These are phyloP conservation scores for Galago senegalensis DNA, from an alignment of 2,797 vertebrate genomes.

Conservation along the genomic window DNA sequence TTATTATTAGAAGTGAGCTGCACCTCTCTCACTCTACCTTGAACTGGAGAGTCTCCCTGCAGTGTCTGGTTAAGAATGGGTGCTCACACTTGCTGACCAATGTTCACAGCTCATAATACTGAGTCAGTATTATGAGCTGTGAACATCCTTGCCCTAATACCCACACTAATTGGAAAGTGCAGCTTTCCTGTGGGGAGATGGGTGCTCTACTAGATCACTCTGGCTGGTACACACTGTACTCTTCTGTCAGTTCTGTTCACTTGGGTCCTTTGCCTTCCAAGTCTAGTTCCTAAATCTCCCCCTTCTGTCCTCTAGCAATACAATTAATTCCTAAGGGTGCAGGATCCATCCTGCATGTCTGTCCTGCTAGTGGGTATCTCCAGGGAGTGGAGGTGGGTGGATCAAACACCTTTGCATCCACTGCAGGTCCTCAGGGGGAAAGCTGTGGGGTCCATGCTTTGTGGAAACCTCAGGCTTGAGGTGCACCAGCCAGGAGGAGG, in stretches of 20 bases:
- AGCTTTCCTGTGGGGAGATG: background rate
- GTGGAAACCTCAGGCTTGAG: background rate
- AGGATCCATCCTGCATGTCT: background rate
- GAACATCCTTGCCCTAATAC: background rate
- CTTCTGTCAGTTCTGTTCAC: background rate
- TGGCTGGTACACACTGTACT: background rate
- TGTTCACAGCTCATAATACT: background rate
- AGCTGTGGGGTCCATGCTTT: background rate
- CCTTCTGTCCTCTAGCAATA: background rate
- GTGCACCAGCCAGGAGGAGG: background rate
- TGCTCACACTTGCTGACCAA: background rate
- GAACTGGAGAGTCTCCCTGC: background rate
- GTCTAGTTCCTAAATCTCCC: background rate
- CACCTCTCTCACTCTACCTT: background rate
- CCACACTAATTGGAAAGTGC: background rate
- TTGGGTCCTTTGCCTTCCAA: background rate
- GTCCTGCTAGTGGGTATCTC: background rate
- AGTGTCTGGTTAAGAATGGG: background rate
- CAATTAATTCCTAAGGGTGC: background rate
- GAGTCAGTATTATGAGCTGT: background rate
- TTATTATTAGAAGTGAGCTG: background rate
- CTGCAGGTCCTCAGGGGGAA: background rate
- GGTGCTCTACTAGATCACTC: background rate
- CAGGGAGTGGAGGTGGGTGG: background rate
- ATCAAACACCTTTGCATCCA: background rate